These are phyloP conservation scores for Stenodera caucasica DNA, from an alignment of 2,888 invertebrate genomes.

Conservation along the genomic window DNA sequence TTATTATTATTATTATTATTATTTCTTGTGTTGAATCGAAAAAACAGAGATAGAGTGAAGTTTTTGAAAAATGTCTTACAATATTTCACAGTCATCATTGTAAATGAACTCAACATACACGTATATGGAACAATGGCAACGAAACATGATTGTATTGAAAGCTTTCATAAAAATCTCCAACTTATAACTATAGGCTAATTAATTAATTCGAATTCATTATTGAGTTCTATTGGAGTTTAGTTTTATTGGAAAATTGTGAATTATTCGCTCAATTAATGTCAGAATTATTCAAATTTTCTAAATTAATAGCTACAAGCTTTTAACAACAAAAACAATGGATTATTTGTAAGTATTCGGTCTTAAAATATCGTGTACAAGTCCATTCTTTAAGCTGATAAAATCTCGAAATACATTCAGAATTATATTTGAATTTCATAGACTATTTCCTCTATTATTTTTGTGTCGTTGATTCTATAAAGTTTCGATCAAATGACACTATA, in stretches of 20 bases:
- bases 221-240: background rate
- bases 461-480: background rate
- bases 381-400: conserved; percentile 1
- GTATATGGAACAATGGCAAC: conserved; percentile 29
- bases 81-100: conserved; percentile 36
- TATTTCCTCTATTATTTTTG: background rate
- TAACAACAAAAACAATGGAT: background rate
- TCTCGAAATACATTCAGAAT: background rate
- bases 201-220: conserved; percentile 15
- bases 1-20: no score
- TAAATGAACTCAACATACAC: conserved; percentile 31
- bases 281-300: background rate
- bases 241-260: background rate
- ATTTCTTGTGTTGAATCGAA: no score
- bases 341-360: conserved; percentile 3
- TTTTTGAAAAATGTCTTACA: conserved; percentile 17
- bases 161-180: conserved; percentile 8
- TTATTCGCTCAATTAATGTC: background rate
- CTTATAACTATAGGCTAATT: background rate
- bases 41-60: background rate
- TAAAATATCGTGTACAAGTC: background rate
- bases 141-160: conserved; percentile 23
- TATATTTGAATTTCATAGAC: background rate
- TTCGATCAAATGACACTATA: background rate
- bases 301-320: background rate